Base-by-base conservation (phyloP, 2,888 invertebrate species). In the Spodoptera exigua region DNA sequence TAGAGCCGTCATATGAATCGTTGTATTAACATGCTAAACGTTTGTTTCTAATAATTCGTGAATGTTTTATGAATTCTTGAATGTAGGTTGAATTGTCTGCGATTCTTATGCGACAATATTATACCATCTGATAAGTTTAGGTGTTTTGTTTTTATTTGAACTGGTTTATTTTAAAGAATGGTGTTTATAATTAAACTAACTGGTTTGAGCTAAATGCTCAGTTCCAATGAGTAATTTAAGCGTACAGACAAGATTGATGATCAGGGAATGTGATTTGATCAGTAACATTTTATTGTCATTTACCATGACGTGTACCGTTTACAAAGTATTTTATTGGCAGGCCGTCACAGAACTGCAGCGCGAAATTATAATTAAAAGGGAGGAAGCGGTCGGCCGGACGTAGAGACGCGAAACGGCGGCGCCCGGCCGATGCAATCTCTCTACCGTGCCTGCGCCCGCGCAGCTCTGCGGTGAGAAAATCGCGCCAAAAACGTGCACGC, bases 301-400 rank as follows among this genome's bases (percentile, higher is more conserved):
- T 60, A 47, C 56, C 53, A 44, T 72, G 39, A 58, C 74, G 75
- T 69, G 64, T 73, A 45, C 74, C 72, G 74, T 68, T 67, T 78
- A 77, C 74, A 70, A 76, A 70, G 72, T 68, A 56, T 56, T 65
- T 59, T 64, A 76, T 64, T 61, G 69, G 60, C 62, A 61, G 75
- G 72, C 72, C 75, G 74, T 81, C 77, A 79, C 70, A 80, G 80
- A 76, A 86, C 83, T 84, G 86, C 86, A 86, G 82, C 76, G 85
- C 86, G 74, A 91, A 89, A 89, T 88, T 84, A 87, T 90, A 91
- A 92, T 91, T 89, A 89, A 76, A 87, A 90, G 87, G 85, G 89
- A 92, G 91, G 92, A 93, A 92, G 89, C 86, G 86, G 67, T 55
- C 65, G 80, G 82, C 90, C 92, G 91, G 92, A 92, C 89, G 84